Evolutionary conservation across 2,888 invertebrate genomes (phyloP).

Genomic region (Dione vanillae): DNA sequence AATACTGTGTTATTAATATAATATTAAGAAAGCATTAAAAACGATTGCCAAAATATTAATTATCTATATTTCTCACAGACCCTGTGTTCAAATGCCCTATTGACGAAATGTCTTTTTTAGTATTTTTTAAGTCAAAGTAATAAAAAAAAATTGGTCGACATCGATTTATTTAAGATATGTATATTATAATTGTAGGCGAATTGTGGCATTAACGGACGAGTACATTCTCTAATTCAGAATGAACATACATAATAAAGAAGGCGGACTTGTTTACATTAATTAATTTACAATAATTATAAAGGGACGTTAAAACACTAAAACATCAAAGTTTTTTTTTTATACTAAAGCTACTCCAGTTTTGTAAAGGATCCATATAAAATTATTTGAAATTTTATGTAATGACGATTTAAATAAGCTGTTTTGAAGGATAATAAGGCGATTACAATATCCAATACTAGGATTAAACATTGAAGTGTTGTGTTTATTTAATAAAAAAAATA

Average conservation of each 20-base stretch:
- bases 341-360: constrained; percentile 29
- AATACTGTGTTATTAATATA: not conserved
- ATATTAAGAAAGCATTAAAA: constrained; percentile 9
- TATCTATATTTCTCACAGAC: constrained; percentile 6
- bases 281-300: constrained; percentile 33
- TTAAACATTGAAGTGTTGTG: constrained; percentile 9
- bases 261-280: constrained; percentile 44
- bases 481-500: constrained; percentile 16
- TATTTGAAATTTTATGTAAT: constrained; percentile 26
- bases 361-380: constrained; percentile 33
- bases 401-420: constrained; percentile 20
- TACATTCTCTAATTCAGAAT: constrained; percentile 42
- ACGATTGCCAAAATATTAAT: constrained; percentile 1
- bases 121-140: constrained; percentile 35
- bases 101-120: constrained; percentile 8
- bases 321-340: constrained; percentile 31
- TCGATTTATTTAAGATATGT: constrained; percentile 46
- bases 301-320: constrained; percentile 39
- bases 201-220: constrained; percentile 41
- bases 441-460: constrained; percentile 10
- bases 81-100: constrained; percentile 32
- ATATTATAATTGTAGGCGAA: constrained; percentile 37
- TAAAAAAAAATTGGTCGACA: constrained; percentile 39
- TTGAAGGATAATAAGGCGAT: constrained; percentile 21
- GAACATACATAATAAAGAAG: constrained; percentile 35